Conservation (phyloP, 2,888 invertebrate genomes). For the Gasteruption jaculator region DNA sequence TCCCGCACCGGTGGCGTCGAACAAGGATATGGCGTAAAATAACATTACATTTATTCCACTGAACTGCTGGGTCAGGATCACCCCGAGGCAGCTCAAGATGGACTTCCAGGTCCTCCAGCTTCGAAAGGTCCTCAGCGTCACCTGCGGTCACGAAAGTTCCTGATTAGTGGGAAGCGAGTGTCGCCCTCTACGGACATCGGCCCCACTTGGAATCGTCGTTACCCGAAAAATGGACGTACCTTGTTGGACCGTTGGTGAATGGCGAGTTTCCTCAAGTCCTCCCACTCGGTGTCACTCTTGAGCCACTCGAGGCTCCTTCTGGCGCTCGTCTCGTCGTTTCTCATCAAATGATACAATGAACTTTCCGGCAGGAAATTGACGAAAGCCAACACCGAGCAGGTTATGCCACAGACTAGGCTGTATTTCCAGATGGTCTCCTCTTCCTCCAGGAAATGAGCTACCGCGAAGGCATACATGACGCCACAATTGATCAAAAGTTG, state of each 20-base stretch:
- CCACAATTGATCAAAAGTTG: slow-evolving; percentile 40
- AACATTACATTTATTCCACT: slow-evolving; percentile 37
- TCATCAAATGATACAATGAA: slow-evolving; percentile 32
- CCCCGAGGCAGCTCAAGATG: slow-evolving; percentile 28
- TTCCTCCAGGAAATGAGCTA: slow-evolving; percentile 28
- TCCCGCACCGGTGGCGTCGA: slow-evolving; percentile 37
- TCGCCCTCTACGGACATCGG: no score
- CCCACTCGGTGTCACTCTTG: slow-evolving; percentile 29
- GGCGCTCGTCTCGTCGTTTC: slow-evolving; percentile 29
- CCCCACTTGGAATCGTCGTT: no score
- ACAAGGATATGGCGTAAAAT: slow-evolving; percentile 35
- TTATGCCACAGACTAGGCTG: slow-evolving; percentile 34
- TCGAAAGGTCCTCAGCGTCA: slow-evolving; percentile 22
- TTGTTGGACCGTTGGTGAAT: slow-evolving; percentile 16
- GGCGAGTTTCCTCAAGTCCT: slow-evolving; percentile 28
- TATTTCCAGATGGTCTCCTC: slow-evolving; percentile 28
- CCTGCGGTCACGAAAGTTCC: slow-evolving; percentile 17
- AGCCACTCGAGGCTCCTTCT: slow-evolving; percentile 30
- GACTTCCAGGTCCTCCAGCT: slow-evolving; percentile 30
- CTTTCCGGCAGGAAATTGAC: slow-evolving; percentile 35
- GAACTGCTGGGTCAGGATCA: slow-evolving; percentile 37
- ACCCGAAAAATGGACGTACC: slow-evolving; percentile 30
- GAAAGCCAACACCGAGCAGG: slow-evolving; percentile 30
- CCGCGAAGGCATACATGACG: slow-evolving; percentile 36
- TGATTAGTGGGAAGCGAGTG: background rate